Conservation (phyloP, 2,797 vertebrate species). For the Acanthiza pusilla region DNA sequence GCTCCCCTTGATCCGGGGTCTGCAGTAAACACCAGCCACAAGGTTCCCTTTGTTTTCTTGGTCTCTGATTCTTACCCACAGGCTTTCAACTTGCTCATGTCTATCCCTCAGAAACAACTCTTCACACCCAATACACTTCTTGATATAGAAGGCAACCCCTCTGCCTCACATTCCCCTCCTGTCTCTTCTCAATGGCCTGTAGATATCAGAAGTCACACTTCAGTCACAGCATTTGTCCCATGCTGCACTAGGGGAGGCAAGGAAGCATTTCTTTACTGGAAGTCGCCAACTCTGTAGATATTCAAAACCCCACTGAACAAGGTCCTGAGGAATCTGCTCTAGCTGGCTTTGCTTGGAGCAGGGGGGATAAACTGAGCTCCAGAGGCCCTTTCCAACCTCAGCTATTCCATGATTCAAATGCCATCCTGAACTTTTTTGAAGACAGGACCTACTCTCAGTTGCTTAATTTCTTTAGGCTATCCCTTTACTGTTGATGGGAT, state of each 20-base stretch:
- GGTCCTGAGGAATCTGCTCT: background rate
- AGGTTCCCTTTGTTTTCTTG: background rate
- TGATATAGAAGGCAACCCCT: background rate
- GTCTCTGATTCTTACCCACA: background rate
- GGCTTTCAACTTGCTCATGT: background rate
- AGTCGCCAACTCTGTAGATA: background rate
- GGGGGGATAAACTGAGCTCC: accelerated
- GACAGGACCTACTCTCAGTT: background rate
- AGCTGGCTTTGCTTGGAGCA: background rate
- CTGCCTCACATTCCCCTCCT: background rate
- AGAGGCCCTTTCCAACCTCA: background rate
- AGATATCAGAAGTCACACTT: background rate
- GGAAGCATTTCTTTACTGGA: background rate
- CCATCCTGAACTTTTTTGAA: background rate
- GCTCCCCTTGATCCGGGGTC: background rate
- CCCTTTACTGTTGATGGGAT: background rate
- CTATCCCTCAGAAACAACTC: background rate
- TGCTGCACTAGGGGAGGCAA: accelerated
- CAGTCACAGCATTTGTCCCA: background rate
- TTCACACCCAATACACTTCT: background rate
- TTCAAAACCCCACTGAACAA: background rate
- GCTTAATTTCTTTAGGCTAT: background rate
- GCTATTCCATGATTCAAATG: background rate
- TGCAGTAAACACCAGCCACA: background rate
- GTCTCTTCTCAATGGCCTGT: background rate